Conservation (phyloP, 2,888 invertebrate genomes). For the Drosophila robusta region DNA sequence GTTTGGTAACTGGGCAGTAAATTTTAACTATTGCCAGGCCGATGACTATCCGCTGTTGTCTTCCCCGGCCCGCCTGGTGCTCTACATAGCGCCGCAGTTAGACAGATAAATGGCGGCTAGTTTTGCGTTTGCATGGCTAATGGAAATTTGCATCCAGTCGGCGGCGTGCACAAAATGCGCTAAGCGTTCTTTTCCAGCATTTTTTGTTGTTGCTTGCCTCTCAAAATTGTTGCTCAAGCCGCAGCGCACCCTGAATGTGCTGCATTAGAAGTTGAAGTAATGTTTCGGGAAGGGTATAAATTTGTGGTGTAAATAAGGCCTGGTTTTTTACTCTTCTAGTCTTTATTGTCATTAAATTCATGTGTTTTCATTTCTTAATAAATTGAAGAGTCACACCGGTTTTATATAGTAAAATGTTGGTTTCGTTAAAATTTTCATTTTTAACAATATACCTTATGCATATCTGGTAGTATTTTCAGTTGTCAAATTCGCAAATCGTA, state of each 20-base stretch:
- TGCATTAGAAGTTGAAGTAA: neutral
- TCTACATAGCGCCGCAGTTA: conserved; percentile 53
- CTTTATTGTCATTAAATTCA: no score
- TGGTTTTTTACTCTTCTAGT: no score
- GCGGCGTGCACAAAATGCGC: conserved; percentile 62
- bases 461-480: no score
- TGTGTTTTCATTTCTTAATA: no score
- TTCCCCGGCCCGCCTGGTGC: neutral
- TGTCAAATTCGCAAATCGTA: no score
- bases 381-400: no score
- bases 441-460: no score
- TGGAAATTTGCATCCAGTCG: conserved; percentile 79
- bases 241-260: conserved; percentile 33
- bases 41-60: conserved; percentile 48
- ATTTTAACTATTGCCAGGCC: conserved; percentile 77
- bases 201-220: neutral
- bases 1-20: conserved; percentile 74
- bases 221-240: conserved; percentile 19
- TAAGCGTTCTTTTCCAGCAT: conserved; percentile 34
- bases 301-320: no score
- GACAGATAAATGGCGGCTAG: conserved; percentile 79
- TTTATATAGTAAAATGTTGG: no score
- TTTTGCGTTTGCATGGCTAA: conserved; percentile 81
- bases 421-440: no score
- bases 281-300: no score